Base-by-base conservation (phyloP, 23 tunicate species). In the Trididemnum nubilum region DNA sequence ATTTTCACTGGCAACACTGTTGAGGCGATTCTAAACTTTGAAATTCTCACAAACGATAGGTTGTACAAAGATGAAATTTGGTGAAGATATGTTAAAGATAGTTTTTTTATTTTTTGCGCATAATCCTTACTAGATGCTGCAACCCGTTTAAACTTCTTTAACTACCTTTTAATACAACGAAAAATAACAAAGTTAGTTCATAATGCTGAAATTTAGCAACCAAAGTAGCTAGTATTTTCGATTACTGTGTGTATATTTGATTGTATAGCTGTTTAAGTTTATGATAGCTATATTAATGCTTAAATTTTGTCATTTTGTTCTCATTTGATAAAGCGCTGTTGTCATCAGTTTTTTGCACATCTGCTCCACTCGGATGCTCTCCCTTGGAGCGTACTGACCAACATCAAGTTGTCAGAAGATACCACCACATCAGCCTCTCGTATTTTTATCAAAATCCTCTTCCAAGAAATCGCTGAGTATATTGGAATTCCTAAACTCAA, bases 401-500 rank as follows among this genome's bases (percentile, higher is more conserved):
- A 88, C 83, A 88, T 94, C 40, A 44, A 35, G 33, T 35, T 94
- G 28, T 72, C 94, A 33, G 94, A 88, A 65, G 98, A 94, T 65
- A 84, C 84, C 3, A 94, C 98, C 35, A 94, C 98, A 2, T 94
- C 98, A 5, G 84, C 94, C 22, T 88, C 94, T 7, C 51, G 98
- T 21, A 94, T 94, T 33, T 94, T 94, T 64, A 88, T 94, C 80
- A 94, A 94, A 66, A 94, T 94, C 34, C 75, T 94, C 36, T 88
- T 94, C 71, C 98, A 94, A 65, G 98, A 94, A 54, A 50, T 94
- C 33, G 66, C 91, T 3, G 93, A 94, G 76, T 94, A 94, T 63
- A 71, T 94, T 0, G 98, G 98, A 44, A 85, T 94, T 33, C 63
- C 89, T 2, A 94, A 94, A 35, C 80, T 94, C 15, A 94, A 88